Evolutionary conservation across 2,888 invertebrate species (phyloP), one percentile per base, ranked within the genome.

Genomic region (Tenodera sinensis): DNA sequence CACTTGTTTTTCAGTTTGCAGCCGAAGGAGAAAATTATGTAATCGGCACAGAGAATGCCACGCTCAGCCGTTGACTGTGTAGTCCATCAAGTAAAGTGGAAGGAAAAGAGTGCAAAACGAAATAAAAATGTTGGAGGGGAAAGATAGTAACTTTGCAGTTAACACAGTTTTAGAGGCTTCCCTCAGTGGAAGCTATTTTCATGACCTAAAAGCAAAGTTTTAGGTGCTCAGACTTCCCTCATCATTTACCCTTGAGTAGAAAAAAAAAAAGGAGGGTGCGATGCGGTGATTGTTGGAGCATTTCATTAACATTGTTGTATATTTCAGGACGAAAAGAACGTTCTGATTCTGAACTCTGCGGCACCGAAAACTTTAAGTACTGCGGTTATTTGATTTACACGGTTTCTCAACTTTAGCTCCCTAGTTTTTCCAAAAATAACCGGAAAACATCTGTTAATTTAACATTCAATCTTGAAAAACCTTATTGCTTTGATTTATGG

Each of bases 121-220:
- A 84, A 47, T 27, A 15, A 20, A 71, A 86, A 83, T 30, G 42
- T 12, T 28, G 20, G 82, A 87, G 12, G 27, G 83, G 54, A 25
- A 7, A 83, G 87, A 87, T 27, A 71, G 42, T n/a, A 87, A 87
- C 28, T 30, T 86, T 34, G 25, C 81, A n/a, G 47, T 71, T 87
- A 87, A 87, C 87, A 87, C 27, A 87, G 87, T 87, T 82, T 83
- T 42, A 71, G 54, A 71, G n/a, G 28, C 7, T 87, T 87, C 83
- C 83, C 27, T 34, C 87, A 81, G 82, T 15, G 30, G 42, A 83
- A 83, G 28, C 83, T 34, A 82, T 82, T 83, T 87, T 83, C 87
- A 87, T 82, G 83, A 28, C 30, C 83, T 83, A 83, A 87, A 87
- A 87, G 87, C 34, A 83, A 87, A 87, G 87, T 87, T 87, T 87